Conservation (phyloP, 2,888 invertebrate species). For the Brachyopa scutellaris region DNA sequence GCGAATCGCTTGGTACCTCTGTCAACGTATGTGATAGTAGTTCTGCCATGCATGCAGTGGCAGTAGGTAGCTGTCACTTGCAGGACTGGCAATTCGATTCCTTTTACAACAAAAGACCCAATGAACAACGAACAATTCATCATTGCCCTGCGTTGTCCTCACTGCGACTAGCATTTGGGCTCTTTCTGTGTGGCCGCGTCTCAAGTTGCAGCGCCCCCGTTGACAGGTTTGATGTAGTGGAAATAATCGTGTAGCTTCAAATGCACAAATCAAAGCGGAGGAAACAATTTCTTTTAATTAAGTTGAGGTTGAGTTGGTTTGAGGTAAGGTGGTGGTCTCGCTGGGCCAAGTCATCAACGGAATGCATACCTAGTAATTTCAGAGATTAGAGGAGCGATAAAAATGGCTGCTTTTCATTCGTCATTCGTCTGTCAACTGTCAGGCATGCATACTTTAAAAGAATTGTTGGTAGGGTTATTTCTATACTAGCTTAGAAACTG, state of each 20-base stretch:
- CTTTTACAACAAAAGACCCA: conserved; percentile 55
- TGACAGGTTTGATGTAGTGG: conserved; percentile 73
- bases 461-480: too few relatives aligned
- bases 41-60: conserved; percentile 42
- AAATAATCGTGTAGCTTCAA: conserved; percentile 66
- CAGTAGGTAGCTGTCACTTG: conserved; percentile 54
- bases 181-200: conserved; percentile 30
- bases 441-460: too few relatives aligned
- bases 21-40: conserved; percentile 47
- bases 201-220: conserved; percentile 59
- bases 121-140: conserved; percentile 59
- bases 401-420: conserved; percentile 8
- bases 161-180: not conserved
- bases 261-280: conserved; percentile 66
- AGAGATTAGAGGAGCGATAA: conserved; percentile 41
- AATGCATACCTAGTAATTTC: conserved; percentile 12
- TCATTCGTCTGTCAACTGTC: too few relatives aligned
- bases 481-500: too few relatives aligned
- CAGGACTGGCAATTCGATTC: conserved; percentile 42
- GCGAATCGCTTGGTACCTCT: conserved; percentile 42
- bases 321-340: not conserved
- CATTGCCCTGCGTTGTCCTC: too few relatives aligned
- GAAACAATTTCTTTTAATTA: conserved; percentile 69
- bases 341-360: not conserved
- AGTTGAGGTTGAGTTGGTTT: conserved; percentile 64